These are phyloP conservation scores for Phylloscopus trochiloides DNA, from an alignment of 2,113 vertebrate species.

Conservation along the genomic window DNA sequence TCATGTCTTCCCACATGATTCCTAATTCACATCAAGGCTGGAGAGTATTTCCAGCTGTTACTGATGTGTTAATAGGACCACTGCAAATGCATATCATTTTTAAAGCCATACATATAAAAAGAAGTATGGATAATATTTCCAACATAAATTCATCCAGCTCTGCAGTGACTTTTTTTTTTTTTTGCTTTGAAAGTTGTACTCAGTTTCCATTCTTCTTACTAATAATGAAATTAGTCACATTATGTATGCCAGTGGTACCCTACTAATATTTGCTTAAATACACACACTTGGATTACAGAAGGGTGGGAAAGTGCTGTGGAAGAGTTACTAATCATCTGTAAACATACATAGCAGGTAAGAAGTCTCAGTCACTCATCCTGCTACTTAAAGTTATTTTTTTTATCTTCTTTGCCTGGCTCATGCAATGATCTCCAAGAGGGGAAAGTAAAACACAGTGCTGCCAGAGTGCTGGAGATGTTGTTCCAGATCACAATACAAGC, in stretches of 20 bases:
- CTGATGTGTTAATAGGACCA: neutral
- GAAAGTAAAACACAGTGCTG: neutral
- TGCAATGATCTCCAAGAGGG: neutral
- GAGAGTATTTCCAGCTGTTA: conserved; percentile 25
- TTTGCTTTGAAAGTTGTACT: neutral
- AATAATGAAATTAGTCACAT: neutral
- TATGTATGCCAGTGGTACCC: neutral
- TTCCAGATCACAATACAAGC: neutral
- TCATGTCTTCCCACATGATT: neutral
- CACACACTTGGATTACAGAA: neutral
- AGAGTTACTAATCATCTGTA: neutral
- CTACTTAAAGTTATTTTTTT: neutral
- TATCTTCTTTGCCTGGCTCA: neutral
- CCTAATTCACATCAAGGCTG: neutral
- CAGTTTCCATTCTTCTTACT: neutral
- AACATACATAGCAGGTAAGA: neutral
- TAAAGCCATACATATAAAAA: neutral
- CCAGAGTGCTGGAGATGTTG: neutral
- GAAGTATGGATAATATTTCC: neutral
- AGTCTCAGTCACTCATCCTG: neutral
- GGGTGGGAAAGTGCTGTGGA: neutral
- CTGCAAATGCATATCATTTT: neutral
- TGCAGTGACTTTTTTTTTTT: neutral
- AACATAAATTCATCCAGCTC: neutral
- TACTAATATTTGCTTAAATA: neutral